Conservation (phyloP, 1,140 invertebrate genomes). For the Drosophila malerkotliana region DNA sequence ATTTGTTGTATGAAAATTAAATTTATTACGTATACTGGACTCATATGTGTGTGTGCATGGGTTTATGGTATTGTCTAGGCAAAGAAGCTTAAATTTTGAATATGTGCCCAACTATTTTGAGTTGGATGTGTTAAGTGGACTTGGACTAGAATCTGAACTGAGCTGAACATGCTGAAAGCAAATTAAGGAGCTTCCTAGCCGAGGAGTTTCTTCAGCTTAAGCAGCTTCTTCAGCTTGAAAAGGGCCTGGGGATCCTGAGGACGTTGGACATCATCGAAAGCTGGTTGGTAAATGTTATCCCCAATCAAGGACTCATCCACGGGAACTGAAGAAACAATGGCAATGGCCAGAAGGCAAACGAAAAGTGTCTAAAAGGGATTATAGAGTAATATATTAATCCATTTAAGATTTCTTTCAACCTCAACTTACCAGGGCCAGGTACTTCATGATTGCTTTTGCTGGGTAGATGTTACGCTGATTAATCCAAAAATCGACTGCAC, state of each 20-base stretch:
- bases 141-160: slow-evolving; percentile 57
- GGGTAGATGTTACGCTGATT: slow-evolving; percentile 53
- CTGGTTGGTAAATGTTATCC: slow-evolving; percentile 61
- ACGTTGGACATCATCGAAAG: slow-evolving; percentile 61
- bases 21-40: slow-evolving; percentile 32
- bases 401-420: neutral
- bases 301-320: slow-evolving; percentile 73
- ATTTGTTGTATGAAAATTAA: slow-evolving; percentile 39
- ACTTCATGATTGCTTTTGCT: slow-evolving; percentile 66
- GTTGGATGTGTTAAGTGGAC: neutral
- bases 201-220: slow-evolving; percentile 73
- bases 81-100: slow-evolving; percentile 23
- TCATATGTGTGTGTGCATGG: slow-evolving; percentile 7
- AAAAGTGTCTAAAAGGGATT: slow-evolving; percentile 61
- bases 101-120: slow-evolving; percentile 26
- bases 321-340: slow-evolving; percentile 68
- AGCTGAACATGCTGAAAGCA: neutral
- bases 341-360: slow-evolving; percentile 61
- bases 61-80: slow-evolving; percentile 34
- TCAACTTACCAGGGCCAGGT: slow-evolving; percentile 65
- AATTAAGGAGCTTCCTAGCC: slow-evolving; percentile 41
- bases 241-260: slow-evolving; percentile 72
- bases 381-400: neutral
- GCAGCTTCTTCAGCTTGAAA: slow-evolving; percentile 81
- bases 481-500: slow-evolving; percentile 74